A percentile compares a stretch with the other conserved stretches of the same genome.
Conservation (phyloP, 2,888 invertebrate genomes). For the Bellardia bayeri region DNA sequence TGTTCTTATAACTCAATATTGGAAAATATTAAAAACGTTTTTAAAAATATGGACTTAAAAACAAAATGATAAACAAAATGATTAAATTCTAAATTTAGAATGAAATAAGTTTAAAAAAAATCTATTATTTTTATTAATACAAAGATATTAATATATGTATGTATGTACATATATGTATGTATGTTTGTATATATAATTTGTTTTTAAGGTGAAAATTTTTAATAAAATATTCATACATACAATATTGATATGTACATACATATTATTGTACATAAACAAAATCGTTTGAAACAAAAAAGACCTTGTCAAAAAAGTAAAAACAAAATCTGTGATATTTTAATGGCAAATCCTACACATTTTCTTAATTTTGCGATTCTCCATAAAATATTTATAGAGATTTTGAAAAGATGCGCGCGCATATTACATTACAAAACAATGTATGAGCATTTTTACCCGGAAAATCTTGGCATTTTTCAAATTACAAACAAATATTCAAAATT, state of each 20-base stretch:
- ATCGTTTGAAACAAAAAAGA: constrained; percentile 1
- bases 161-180: too few species aligned
- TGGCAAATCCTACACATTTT: constrained; percentile 11
- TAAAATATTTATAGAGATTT: constrained; percentile 46
- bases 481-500: neutral
- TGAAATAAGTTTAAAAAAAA: too few species aligned
- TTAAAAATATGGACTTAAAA: too few species aligned
- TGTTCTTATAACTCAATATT: too few species aligned
- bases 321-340: neutral
- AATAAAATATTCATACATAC: neutral
- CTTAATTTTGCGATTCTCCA: constrained; percentile 44
- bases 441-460: neutral
- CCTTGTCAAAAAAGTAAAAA: neutral
- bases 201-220: neutral
- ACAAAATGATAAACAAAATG: too few species aligned
- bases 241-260: neutral
- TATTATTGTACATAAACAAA: neutral
- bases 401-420: constrained; percentile 79
- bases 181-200: neutral
- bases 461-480: constrained; percentile 21
- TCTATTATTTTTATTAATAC: too few species aligned
- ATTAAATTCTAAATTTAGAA: too few species aligned
- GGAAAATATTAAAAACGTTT: too few species aligned
- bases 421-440: constrained; percentile 78
- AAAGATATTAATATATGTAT: too few species aligned